Evolutionary conservation across 1,140 invertebrate species (phyloP), one percentile per base, ranked within the genome.

Genomic region (Coenobita brevimanus): DNA sequence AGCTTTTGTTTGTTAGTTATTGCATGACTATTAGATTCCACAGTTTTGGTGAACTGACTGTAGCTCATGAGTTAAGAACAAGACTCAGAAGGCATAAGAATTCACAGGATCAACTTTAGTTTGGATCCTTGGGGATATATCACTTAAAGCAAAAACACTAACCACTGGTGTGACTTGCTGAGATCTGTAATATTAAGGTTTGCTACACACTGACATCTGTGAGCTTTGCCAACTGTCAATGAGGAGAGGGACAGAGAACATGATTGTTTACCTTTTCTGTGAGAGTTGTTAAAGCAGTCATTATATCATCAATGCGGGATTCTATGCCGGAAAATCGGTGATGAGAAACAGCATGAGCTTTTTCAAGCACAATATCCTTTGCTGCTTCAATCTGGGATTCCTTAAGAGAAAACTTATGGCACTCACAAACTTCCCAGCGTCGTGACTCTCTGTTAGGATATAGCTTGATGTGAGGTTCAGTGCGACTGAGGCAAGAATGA

Each of bases 341-440:
- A 27, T 80, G 46, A 8, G 76, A 33, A 33, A 76, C 79, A 13
- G 79, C 50, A 67, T 82, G 69, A 24, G 82, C 79, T 38, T 88
- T 82, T 43, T 82, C 86, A 17, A 88, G 69, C 17, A 88, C 89
- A 3, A 89, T 62, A 38, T 80, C 69, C 21, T 91, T 76, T 62
- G 89, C 89, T 6, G 89, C 89, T 71, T 90, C 89, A 50, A 90
- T 89, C 27, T 86, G 75, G 13, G 78, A 17, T 60, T 90, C 85
- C 50, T 90, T 82, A 33, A 90, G 43, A 10, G 71, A 69, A 67
- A 90, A 90, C 2, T 36, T 38, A 67, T 90, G 89, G 50, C 89
- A 88, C 38, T 88, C 57, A 38, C 89, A 90, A 27, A 86, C 64
- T 38, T 79, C 46, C 87, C 87, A 88, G 33, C 89, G 89, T 3